phyloP scores from a whole-genome alignment of 2,888 invertebrate species.

The Limnephilus marmoratus region DNA sequence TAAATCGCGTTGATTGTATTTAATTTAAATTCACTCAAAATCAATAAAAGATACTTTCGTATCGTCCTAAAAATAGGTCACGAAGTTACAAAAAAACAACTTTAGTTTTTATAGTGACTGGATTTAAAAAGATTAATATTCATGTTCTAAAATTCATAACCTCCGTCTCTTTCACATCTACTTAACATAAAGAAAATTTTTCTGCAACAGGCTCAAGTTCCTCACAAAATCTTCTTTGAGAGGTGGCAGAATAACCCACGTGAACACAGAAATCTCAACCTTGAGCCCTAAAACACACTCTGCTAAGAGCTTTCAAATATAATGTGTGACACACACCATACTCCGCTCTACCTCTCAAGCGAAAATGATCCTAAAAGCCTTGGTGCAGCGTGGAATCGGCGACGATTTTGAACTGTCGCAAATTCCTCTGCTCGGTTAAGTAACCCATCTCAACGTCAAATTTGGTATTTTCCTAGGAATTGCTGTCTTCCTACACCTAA shows the following conservation, averaged over 20 bases:
- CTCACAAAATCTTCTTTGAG: not conserved
- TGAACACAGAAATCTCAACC: not conserved
- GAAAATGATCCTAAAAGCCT: not conserved
- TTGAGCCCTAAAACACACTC: not conserved
- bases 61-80: too few relatives aligned
- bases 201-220: not conserved
- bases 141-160: too few relatives aligned
- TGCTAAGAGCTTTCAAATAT: constrained; percentile 2
- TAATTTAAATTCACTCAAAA: too few relatives aligned
- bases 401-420: constrained; percentile 3
- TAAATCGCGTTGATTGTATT: too few relatives aligned
- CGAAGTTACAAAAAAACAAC: too few relatives aligned
- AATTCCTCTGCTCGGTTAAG: not conserved
- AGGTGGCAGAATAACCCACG: not conserved
- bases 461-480: constrained; percentile 9
- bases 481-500: not conserved
- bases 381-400: not conserved
- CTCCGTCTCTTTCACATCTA: too few relatives aligned
- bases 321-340: not conserved
- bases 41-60: too few relatives aligned
- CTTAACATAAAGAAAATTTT: not conserved
- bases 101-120: too few relatives aligned
- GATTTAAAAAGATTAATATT: too few relatives aligned
- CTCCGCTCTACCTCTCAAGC: not conserved
- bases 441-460: constrained; percentile 23